These are phyloP conservation scores for Empis livida DNA, from an alignment of 2,888 invertebrate genomes.

Conservation along the genomic window DNA sequence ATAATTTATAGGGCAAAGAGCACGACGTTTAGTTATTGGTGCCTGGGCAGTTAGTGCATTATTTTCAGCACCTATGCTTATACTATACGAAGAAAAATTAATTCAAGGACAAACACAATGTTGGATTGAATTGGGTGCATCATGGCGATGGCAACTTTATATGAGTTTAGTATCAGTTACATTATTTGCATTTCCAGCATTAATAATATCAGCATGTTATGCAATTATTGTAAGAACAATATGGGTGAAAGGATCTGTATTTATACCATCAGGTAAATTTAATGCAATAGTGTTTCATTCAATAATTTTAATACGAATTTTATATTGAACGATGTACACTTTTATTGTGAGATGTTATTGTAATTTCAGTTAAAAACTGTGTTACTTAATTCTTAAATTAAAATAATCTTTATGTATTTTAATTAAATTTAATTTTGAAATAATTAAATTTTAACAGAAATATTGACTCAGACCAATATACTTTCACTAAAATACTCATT, in stretches of 20 bases:
- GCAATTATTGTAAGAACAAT: slow-evolving; percentile 83
- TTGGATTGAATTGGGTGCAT: slow-evolving; percentile 72
- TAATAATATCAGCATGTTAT: slow-evolving; percentile 83
- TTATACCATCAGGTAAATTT: slow-evolving; percentile 29
- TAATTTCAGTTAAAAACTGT: too few relatives aligned
- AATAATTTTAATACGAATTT: too few relatives aligned
- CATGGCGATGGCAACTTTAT: slow-evolving; percentile 75
- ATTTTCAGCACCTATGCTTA: slow-evolving; percentile 69
- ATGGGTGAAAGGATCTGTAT: slow-evolving; percentile 58
- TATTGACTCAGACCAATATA: too few relatives aligned
- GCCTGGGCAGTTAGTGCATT: slow-evolving; percentile 75
- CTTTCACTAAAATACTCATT: too few relatives aligned
- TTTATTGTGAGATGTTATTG: too few relatives aligned
- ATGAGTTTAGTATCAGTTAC: slow-evolving; percentile 70
- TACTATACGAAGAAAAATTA: slow-evolving; percentile 66
- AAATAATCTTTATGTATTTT: too few relatives aligned
- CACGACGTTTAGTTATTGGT: slow-evolving; percentile 59
- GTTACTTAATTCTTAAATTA: too few relatives aligned
- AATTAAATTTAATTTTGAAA: too few relatives aligned
- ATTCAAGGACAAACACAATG: slow-evolving; percentile 71
- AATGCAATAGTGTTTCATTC: neutral
- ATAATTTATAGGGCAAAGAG: slow-evolving; percentile 62
- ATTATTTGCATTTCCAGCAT: slow-evolving; percentile 73
- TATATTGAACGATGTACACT: too few relatives aligned
- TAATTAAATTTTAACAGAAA: too few relatives aligned